These are phyloP conservation scores for Pogonomyrmex barbatus DNA, from an alignment of 1,140 invertebrate species.

Conservation along the genomic window DNA sequence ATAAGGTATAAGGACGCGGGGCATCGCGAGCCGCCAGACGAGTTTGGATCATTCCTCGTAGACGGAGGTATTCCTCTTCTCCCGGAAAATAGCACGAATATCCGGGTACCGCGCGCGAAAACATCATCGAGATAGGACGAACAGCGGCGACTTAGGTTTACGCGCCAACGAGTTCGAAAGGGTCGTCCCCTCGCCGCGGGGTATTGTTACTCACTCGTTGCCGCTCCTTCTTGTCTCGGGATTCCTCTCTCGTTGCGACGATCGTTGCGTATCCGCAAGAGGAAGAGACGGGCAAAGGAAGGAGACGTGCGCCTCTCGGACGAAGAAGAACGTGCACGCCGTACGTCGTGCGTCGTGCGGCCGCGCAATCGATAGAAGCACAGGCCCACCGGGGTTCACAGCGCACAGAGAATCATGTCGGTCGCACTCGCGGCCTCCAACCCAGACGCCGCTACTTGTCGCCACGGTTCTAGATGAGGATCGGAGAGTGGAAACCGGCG, in stretches of 20 bases:
- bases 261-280: not conserved
- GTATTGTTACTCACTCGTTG: conserved; percentile 48
- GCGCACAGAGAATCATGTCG: conserved; percentile 71
- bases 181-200: not conserved
- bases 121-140: not conserved
- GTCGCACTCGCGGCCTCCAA: conserved; percentile 70
- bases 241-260: not conserved
- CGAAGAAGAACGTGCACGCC: conserved; percentile 41
- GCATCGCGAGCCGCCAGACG: not conserved
- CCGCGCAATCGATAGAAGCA: conserved; percentile 76
- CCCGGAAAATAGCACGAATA: not conserved
- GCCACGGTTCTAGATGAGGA: not conserved
- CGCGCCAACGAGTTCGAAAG: conserved; percentile 65
- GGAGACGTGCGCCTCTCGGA: not conserved
- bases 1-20: not conserved
- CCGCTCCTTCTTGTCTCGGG: not conserved
- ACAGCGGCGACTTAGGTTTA: conserved; percentile 6
- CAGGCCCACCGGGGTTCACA: conserved; percentile 77
- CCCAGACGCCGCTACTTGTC: conserved; percentile 70
- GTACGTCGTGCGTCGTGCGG: not conserved
- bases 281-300: not conserved
- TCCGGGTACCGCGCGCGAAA: not conserved
- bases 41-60: no score
- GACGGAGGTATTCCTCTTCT: not conserved
- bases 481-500: not conserved